phyloP scores from a whole-genome alignment of 2,888 invertebrate species.

The Petrophora chlorosata region DNA sequence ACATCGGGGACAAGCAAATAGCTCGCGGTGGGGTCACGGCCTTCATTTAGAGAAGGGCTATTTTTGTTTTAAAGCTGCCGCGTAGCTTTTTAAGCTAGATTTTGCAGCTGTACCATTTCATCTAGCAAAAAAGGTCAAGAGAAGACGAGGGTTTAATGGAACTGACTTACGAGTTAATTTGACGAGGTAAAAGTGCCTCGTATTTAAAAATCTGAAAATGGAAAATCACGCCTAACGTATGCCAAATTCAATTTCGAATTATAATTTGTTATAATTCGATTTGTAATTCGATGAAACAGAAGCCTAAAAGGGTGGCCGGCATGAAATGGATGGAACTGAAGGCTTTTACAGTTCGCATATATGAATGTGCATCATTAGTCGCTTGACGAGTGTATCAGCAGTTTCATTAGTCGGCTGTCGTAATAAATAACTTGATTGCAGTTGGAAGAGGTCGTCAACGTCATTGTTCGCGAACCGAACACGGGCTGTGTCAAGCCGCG shows the following conservation, averaged over 20 bases:
- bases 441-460: slow-evolving; percentile 40
- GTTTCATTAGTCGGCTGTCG: slow-evolving; percentile 56
- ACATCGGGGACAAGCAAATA: slow-evolving; percentile 71
- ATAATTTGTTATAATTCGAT: slow-evolving; percentile 12
- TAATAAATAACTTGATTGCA: slow-evolving; percentile 61
- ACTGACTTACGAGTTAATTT: too few species aligned
- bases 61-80: slow-evolving; percentile 52
- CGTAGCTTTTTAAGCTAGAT: slow-evolving; percentile 9
- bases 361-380: slow-evolving; percentile 46
- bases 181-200: too few species aligned
- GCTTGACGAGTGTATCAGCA: slow-evolving; percentile 41
- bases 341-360: slow-evolving; percentile 38
- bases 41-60: slow-evolving; percentile 63
- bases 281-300: slow-evolving; percentile 13
- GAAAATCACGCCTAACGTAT: slow-evolving; percentile 7
- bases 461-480: slow-evolving; percentile 51
- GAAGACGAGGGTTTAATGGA: too few species aligned
- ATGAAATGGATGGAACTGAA: slow-evolving; percentile 20
- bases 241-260: slow-evolving; percentile 21
- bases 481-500: slow-evolving; percentile 43
- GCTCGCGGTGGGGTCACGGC: slow-evolving; percentile 74
- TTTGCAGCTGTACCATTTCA: not conserved
- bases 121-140: not conserved
- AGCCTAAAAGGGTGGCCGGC: slow-evolving; percentile 21
- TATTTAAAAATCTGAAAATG: slow-evolving; percentile 5